Base-by-base conservation (phyloP, 1,140 invertebrate species). In the Drosophila sucinea region DNA sequence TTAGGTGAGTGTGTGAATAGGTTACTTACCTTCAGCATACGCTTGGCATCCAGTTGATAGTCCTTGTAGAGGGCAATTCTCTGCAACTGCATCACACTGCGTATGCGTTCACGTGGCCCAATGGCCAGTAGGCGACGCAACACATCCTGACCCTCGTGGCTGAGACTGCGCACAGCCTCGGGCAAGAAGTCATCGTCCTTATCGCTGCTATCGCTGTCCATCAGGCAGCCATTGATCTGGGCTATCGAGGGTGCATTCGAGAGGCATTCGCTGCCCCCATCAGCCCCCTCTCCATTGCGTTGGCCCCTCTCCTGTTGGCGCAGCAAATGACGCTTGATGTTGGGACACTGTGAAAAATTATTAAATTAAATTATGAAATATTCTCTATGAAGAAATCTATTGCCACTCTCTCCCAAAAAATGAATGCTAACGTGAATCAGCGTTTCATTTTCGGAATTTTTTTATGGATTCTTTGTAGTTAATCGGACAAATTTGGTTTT, bases 1-100 rank as follows among this genome's bases (percentile, higher is more conserved):
- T 17, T 17, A 17, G 0, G 17, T 17, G 17, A 17, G 0, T 17
- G 17, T 0, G 17, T 29, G 7, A 10, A 17, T 11, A 8, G 10
- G 8, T 1, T 5, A 66, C 73, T 77, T 51, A 89, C 84, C 27
- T 55, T 74, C 1, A 87, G 67, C 6, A 87, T 71, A 30, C 79
- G 74, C 60, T 89, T 72, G n/a, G 77, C 38, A 2, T 66, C 73
- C 40, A 89, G 47, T 38, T 92, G 92, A 70, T 93, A 94, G 56
- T 91, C 90, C 76, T 93, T 93, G 74, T 92, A 94, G 56, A 94
- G 93, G 17, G 93, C 92, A 4, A 93, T 93, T 35, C 87, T 92
- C 66, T 93, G 87, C 17, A 94, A 77, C 1, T 91, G 84, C 68
- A 93, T 85, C 30, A 94, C 72, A 17, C 93, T 93, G 30, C 91